Conservation (phyloP, 2,113 vertebrate species). For the Lepidothrix coronata region DNA sequence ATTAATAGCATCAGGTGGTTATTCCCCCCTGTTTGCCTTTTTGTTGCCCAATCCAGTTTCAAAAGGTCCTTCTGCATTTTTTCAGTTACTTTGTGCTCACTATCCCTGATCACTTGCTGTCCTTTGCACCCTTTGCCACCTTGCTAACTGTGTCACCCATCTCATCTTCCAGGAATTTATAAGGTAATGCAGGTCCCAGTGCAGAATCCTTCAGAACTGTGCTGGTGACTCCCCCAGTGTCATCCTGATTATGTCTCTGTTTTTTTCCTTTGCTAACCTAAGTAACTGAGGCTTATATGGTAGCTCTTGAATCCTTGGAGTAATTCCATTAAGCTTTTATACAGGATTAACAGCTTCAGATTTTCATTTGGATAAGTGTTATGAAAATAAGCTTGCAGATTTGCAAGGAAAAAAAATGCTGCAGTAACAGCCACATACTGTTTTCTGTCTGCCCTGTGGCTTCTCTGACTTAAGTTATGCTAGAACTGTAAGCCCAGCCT, state of each 20-base stretch:
- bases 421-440: neutral
- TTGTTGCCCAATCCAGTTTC: neutral
- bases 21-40: neutral
- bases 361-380: slow-evolving; percentile 44
- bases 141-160: neutral
- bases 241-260: neutral
- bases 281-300: slow-evolving; percentile 1
- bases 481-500: neutral
- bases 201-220: neutral
- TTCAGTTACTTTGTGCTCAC: neutral
- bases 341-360: slow-evolving; percentile 25
- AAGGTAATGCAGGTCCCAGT: neutral
- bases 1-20: neutral
- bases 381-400: slow-evolving; percentile 21
- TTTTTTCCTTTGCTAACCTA: neutral
- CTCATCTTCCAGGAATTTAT: neutral
- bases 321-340: slow-evolving; percentile 47
- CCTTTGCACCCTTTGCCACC: neutral
- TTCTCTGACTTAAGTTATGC: neutral
- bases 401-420: neutral
- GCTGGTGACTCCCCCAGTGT: neutral
- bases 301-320: slow-evolving; percentile 3
- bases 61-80: neutral
- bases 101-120: neutral
- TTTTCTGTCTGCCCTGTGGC: neutral